A percentile compares a stretch with the other conserved stretches of the same genome.
These are phyloP conservation scores for Diadumene lineata DNA, from an alignment of 92 coral and sea anemone species.

Conservation along the genomic window DNA sequence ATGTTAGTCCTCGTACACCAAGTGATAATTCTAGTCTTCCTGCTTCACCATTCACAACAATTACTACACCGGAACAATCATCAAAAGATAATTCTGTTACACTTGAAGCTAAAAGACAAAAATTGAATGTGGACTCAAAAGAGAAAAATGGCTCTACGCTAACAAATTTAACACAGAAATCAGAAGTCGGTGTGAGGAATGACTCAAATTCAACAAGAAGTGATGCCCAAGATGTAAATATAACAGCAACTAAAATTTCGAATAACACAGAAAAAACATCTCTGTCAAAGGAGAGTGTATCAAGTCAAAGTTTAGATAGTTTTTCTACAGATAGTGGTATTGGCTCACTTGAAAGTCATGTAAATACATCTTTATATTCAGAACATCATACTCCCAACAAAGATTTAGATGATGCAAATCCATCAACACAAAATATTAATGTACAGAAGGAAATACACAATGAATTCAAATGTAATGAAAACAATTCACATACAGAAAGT, in stretches of 20 bases:
- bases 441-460: background rate
- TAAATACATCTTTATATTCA: conserved; percentile 1
- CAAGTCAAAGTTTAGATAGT: conserved; percentile 10
- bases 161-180: background rate
- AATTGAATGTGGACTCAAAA: background rate
- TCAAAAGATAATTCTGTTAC: background rate
- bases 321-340: conserved; percentile 6
- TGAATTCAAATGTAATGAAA: background rate
- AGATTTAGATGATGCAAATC: background rate
- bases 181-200: background rate
- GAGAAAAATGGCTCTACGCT: conserved; percentile 15
- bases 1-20: conserved; percentile 53
- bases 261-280: background rate
- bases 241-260: background rate
- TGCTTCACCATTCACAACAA: conserved; percentile 29
- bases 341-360: conserved; percentile 6
- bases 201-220: background rate
- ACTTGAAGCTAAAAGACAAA: conserved; percentile 17
- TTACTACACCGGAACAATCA: conserved; percentile 3
- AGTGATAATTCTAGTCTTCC: conserved; percentile 5
- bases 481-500: background rate
- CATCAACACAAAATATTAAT: background rate
- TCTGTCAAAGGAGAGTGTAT: background rate
- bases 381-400: background rate
- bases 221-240: conserved; percentile 6